Evolutionary conservation across 2,888 invertebrate species (phyloP).

Genomic region (Zhuqinia jingwanae): DNA sequence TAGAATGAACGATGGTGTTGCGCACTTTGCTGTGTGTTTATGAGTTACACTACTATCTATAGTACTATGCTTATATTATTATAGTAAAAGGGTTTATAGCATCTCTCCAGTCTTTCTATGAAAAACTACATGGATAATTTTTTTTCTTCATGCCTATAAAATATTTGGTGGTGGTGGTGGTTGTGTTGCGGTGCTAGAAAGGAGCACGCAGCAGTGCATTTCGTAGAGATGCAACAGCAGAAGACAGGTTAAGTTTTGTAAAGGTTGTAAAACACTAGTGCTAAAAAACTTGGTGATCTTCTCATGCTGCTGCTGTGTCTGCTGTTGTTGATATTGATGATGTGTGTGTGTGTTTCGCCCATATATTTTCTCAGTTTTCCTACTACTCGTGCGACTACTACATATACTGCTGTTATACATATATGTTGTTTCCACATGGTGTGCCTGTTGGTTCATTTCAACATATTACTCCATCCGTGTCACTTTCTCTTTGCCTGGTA

Average conservation of each 20-base stretch:
- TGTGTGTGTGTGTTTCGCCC: neutral
- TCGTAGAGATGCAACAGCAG: too few relatives aligned
- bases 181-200: neutral
- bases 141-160: constrained; percentile 16
- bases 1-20: neutral
- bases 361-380: neutral
- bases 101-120: constrained; percentile 36
- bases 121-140: constrained; percentile 54
- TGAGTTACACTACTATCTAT: too few relatives aligned
- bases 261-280: constrained; percentile 14
- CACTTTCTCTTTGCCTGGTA: constrained; percentile 11
- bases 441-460: constrained; percentile 10
- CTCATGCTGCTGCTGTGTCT: neutral
- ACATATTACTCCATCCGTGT: constrained; percentile 40
- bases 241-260: constrained; percentile 7
- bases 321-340: too few relatives aligned
- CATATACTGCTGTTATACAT: neutral
- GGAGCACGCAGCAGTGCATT: neutral
- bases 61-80: too few relatives aligned
- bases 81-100: constrained; percentile 51
- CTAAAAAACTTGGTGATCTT: constrained; percentile 38
- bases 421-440: constrained; percentile 14
- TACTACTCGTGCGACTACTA: too few relatives aligned
- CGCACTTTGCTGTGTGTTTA: neutral
- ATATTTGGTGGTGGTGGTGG: constrained; percentile 9